Evolutionary conservation across 2,888 invertebrate species (phyloP).

Genomic region (Nymphalis c-album): DNA sequence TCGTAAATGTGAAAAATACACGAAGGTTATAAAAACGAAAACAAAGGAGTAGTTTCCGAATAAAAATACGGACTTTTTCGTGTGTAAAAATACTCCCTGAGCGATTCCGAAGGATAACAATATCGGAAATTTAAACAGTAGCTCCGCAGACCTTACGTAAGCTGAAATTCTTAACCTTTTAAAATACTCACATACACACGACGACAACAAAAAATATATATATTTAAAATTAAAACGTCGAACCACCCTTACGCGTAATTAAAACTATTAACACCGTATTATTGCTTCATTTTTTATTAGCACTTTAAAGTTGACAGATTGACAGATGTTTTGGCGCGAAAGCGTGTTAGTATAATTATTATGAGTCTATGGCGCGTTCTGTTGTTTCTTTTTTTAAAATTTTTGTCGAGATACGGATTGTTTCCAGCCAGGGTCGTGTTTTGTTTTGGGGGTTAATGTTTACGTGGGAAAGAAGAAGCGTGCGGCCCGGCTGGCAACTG

Average conservation of each 20-base stretch:
- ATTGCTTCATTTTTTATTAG: conserved; percentile 61
- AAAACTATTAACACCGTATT: conserved; percentile 67
- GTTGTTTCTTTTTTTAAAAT: conserved; percentile 42
- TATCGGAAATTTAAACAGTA: conserved; percentile 46
- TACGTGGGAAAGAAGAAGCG: conserved; percentile 63
- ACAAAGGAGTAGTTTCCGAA: conserved; percentile 3
- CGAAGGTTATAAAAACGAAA: conserved; percentile 8
- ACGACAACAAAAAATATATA: conserved; percentile 38
- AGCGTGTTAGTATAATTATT: conserved; percentile 40
- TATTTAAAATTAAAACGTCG: conserved; percentile 52
- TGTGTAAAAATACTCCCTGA: not conserved
- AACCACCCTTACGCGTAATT: conserved; percentile 57
- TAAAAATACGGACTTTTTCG: not conserved
- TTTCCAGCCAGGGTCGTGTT: conserved; percentile 75
- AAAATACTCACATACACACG: conserved; percentile 67
- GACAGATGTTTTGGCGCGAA: conserved; percentile 59
- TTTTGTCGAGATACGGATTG: conserved; percentile 46
- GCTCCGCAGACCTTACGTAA: conserved; percentile 71
- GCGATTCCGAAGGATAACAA: conserved; percentile 35
- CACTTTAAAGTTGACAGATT: conserved; percentile 39
- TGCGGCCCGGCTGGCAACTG: conserved; percentile 77
- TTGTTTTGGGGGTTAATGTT: conserved; percentile 68
- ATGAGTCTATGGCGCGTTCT: conserved; percentile 38
- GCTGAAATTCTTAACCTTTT: conserved; percentile 44
- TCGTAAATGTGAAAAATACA: conserved; percentile 7